Conservation (phyloP, 2,888 invertebrate species). For the Penaeus monodon region DNA sequence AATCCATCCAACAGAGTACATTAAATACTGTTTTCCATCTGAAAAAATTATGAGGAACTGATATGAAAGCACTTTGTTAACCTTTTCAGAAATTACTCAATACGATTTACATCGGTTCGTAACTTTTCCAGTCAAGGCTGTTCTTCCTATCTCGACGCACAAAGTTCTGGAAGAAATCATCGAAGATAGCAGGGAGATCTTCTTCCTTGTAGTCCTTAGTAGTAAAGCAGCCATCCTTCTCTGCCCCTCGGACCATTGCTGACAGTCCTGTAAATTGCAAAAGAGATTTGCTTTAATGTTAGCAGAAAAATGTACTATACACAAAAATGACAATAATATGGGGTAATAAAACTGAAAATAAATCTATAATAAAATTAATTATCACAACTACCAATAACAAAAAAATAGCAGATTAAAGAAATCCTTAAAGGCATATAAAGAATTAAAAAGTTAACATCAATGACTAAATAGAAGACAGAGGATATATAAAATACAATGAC, state of each 20-base stretch:
- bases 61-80: not conserved
- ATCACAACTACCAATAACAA: too few relatives aligned
- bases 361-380: too few relatives aligned
- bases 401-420: too few relatives aligned
- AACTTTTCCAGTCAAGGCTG: constrained; percentile 25
- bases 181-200: constrained; percentile 28
- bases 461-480: too few relatives aligned
- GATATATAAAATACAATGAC: too few relatives aligned
- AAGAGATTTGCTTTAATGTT: not conserved
- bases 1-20: too few relatives aligned
- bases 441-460: too few relatives aligned
- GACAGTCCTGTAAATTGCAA: constrained; percentile 28
- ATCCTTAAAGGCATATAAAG: too few relatives aligned
- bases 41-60: too few relatives aligned
- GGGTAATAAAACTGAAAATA: too few relatives aligned
- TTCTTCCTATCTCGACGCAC: not conserved
- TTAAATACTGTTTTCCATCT: too few relatives aligned
- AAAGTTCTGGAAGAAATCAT: constrained; percentile 43
- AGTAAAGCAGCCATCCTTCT: not conserved
- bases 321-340: too few relatives aligned
- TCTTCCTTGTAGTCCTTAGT: constrained; percentile 35
- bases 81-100: not conserved
- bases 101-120: constrained; percentile 37
- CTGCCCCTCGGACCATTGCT: constrained; percentile 48
- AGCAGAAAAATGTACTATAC: not conserved